These are phyloP conservation scores for Mesaphorura yosii DNA, from an alignment of 1,140 invertebrate species.

Conservation along the genomic window DNA sequence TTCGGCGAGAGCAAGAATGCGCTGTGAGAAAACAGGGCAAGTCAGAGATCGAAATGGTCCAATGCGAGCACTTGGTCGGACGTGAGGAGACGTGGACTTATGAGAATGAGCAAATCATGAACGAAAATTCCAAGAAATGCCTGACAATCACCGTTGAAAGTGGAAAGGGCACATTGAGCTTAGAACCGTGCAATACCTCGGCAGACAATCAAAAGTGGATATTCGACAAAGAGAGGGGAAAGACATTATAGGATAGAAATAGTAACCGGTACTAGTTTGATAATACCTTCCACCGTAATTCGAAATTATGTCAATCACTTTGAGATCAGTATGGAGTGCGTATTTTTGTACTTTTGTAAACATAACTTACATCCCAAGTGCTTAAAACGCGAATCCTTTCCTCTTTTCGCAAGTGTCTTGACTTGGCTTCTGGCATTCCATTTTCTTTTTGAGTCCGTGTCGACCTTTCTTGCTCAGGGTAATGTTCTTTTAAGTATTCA, in stretches of 20 bases:
- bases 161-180: constrained; percentile 9
- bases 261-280: no score
- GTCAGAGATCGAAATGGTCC: constrained; percentile 21
- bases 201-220: constrained; percentile 19
- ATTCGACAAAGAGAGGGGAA: constrained; percentile 12
- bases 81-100: constrained; percentile 18
- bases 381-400: no score
- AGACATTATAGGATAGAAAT: no score
- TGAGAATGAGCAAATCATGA: constrained; percentile 11
- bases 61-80: constrained; percentile 18
- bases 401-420: no score
- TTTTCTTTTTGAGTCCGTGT: no score
- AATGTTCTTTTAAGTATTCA: no score
- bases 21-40: constrained; percentile 38
- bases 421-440: no score
- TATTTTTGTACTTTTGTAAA: neutral
- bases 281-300: neutral
- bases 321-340: no score
- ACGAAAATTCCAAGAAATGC: constrained; percentile 20
- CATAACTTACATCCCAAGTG: neutral
- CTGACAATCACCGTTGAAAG: constrained; percentile 14
- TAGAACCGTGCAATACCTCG: constrained; percentile 11
- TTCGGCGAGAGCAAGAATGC: constrained; percentile 65
- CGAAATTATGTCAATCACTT: no score
- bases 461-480: no score